phyloP scores from a whole-genome alignment of 2,113 vertebrate genomes.

The Antennarius striatus region DNA sequence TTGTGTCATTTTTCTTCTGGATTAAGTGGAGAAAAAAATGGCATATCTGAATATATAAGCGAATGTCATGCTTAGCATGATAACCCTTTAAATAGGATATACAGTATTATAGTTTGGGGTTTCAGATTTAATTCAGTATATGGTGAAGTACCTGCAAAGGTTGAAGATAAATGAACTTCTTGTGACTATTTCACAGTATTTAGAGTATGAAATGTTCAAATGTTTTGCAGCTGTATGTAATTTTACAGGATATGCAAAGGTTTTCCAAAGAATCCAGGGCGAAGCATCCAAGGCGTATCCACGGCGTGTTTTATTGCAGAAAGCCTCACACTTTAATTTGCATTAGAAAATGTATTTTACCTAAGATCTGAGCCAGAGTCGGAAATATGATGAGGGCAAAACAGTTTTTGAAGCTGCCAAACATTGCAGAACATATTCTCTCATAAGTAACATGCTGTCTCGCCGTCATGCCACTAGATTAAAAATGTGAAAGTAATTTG shows the following conservation, averaged over 20 bases:
- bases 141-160: slow-evolving; percentile 8
- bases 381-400: slow-evolving; percentile 16
- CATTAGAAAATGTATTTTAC: slow-evolving; percentile 49
- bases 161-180: slow-evolving; percentile 4
- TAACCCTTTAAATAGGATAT: slow-evolving; percentile 27
- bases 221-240: no score
- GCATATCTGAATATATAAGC: neutral
- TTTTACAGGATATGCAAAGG: no score
- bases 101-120: neutral
- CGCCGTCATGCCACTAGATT: slow-evolving; percentile 6
- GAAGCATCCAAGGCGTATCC: no score
- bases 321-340: no score
- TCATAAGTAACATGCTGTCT: slow-evolving; percentile 1
- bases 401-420: slow-evolving; percentile 10
- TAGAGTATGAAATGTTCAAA: no score
- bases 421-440: slow-evolving; percentile 8
- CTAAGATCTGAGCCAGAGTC: slow-evolving; percentile 7
- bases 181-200: slow-evolving; percentile 29
- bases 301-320: no score
- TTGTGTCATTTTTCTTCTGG: slow-evolving; percentile 23
- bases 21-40: slow-evolving; percentile 16
- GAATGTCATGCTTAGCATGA: neutral
- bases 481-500: slow-evolving; percentile 41
- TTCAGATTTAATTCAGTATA: slow-evolving; percentile 7
- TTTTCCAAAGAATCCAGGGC: no score